Percentiles rank a stretch among this genome's conserved stretches.
Conservation (phyloP, 2,113 vertebrate genomes). For the Labeo rohita region DNA sequence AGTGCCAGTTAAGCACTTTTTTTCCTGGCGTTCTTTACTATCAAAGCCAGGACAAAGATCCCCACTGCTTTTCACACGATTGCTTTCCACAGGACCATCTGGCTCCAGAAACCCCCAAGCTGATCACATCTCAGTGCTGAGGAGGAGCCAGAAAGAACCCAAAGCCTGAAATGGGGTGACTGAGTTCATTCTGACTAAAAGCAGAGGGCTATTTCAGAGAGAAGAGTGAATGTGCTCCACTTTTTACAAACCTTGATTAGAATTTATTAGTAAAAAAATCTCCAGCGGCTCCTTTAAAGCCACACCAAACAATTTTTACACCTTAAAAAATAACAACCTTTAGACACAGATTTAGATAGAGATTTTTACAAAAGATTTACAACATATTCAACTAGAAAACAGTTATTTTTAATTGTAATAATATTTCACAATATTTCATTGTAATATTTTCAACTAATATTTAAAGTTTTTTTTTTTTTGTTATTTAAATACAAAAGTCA, state of each 20-base stretch:
- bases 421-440: not conserved
- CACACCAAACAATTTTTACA: not conserved
- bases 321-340: not conserved
- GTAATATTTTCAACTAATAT: too few relatives aligned
- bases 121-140: constrained; percentile 34
- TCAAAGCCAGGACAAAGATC: constrained; percentile 47
- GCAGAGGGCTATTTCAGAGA: constrained; percentile 12
- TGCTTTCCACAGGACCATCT: constrained; percentile 48
- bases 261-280: not conserved
- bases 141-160: constrained; percentile 37
- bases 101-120: constrained; percentile 46
- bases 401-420: not conserved
- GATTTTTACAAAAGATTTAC: not conserved
- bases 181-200: constrained; percentile 38
- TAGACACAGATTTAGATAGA: not conserved
- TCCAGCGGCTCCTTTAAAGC: not conserved
- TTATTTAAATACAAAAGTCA: too few relatives aligned
- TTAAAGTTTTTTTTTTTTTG: too few relatives aligned
- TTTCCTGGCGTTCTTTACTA: constrained; percentile 44
- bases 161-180: constrained; percentile 41
- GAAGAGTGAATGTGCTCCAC: not conserved
- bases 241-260: not conserved
- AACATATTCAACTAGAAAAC: not conserved
- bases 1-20: constrained; percentile 52
- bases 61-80: constrained; percentile 55